A percentile compares a stretch with the other conserved stretches of the same genome.
Evolutionary conservation across 2,888 invertebrate genomes (phyloP).

Genomic region (Agriopis leucophaearia): DNA sequence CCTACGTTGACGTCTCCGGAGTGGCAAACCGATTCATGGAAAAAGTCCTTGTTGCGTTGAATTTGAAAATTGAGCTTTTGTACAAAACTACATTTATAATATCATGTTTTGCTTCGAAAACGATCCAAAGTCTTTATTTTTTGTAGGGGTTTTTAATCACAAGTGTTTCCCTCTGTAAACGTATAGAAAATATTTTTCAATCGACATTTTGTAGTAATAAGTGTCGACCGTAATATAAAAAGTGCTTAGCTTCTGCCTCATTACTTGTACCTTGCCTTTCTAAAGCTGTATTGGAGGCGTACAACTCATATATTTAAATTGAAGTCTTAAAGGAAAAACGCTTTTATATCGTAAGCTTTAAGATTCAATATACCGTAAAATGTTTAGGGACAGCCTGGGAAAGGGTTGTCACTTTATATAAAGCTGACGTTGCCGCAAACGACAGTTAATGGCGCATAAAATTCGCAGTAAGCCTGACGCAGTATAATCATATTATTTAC

Average conservation of each 20-base stretch:
- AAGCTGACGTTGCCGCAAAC: conserved; percentile 77
- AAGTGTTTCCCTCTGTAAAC: conserved; percentile 8
- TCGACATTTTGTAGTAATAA: conserved; percentile 31
- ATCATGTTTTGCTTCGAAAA: background rate
- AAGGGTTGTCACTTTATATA: conserved; percentile 80
- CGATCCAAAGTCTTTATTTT: conserved; percentile 5
- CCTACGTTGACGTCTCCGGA: too few species aligned
- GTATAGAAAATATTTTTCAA: conserved; percentile 29
- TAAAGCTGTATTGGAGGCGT: conserved; percentile 64
- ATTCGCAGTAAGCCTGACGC: conserved; percentile 72
- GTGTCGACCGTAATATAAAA: conserved; percentile 50
- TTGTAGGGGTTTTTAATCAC: conserved; percentile 24
- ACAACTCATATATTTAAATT: conserved; percentile 64
- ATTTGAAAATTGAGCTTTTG: too few species aligned
- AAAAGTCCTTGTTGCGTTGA: too few species aligned
- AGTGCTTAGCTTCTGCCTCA: conserved; percentile 65
- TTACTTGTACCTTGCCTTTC: conserved; percentile 65
- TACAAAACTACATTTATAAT: background rate
- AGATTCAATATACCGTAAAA: conserved; percentile 57
- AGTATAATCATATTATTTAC: conserved; percentile 72
- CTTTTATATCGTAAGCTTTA: conserved; percentile 52
- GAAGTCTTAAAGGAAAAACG: conserved; percentile 49
- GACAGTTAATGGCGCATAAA: conserved; percentile 81
- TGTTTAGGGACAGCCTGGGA: conserved; percentile 54
- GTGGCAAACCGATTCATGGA: too few species aligned